These are phyloP conservation scores for Oxyruncus cristatus DNA, from an alignment of 2,113 vertebrate species.

Conservation along the genomic window DNA sequence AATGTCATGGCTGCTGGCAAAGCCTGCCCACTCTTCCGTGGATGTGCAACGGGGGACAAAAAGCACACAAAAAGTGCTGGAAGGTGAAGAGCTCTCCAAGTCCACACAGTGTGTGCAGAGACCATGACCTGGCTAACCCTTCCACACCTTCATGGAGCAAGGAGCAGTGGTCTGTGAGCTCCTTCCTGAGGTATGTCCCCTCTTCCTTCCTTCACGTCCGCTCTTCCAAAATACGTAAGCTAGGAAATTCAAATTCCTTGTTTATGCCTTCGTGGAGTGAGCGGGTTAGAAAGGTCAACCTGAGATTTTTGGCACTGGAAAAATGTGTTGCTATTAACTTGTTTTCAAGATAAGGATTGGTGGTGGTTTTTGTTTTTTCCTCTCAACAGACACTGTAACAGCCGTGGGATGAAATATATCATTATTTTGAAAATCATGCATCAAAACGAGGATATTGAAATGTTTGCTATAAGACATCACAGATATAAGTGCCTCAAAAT, in stretches of 20 bases:
- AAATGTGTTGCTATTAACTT: background rate
- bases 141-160: background rate
- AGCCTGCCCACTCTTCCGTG: background rate
- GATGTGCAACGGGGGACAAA: background rate
- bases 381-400: background rate
- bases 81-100: background rate
- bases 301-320: background rate
- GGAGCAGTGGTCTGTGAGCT: background rate
- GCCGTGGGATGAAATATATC: background rate
- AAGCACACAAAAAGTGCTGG: background rate
- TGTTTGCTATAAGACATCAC: background rate
- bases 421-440: background rate
- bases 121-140: background rate
- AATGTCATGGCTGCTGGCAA: constrained; percentile 28
- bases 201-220: background rate
- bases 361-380: background rate
- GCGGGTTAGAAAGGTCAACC: background rate
- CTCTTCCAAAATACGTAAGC: background rate
- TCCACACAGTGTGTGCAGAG: background rate
- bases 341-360: background rate
- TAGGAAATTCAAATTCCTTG: background rate
- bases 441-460: background rate
- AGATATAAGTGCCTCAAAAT: background rate
- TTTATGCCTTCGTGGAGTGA: background rate
- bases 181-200: background rate